Base-by-base conservation (phyloP, 2,888 invertebrate species). In the Choreutis nemorana region DNA sequence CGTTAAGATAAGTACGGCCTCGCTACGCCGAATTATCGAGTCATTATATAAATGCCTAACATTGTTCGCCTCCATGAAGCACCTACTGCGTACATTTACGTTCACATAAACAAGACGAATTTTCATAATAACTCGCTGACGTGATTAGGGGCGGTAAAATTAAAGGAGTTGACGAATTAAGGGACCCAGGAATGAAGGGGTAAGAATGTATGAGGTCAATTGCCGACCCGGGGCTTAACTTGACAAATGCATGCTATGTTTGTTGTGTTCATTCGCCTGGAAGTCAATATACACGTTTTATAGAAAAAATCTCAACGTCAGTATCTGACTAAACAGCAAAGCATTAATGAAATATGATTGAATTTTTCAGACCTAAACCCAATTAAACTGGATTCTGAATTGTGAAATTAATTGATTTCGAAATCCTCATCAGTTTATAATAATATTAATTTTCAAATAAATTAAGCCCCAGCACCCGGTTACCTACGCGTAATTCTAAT, bases 121-220 rank as follows among this genome's bases (percentile, higher is more conserved):
- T 39, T 38, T 36, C 37, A 42, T 39, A 39, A 36, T 36, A 42
- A 39, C 30, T 35, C 35, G 31, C 29, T 47, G 35, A 41, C 67
- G 63, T 67, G 68, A 51, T 55, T 46, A 50, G 48, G 34, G 41
- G 57, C 55, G 60, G 61, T 67, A 56, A 65, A 64, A 61, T 61
- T 55, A 61, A n/a, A 52, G 51, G 28, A 31, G 25, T 55, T 53
- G 48, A 55, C 52, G 51, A 48, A 44, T 18, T 11, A 14, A 21
- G 33, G 30, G 32, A 21, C 29, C 32, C 22, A 26, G 26, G 28
- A 32, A 33, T 37, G 32, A 37, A 32, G 31, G 29, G 32, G 26
- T 30, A 25, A 20, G 23, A 26, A 8, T 25, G 27, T 30, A 23
- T 20, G 18, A 26, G 7, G 24, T 20, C 20, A 31, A 13, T 15